Evolutionary conservation across 2,113 vertebrate species (phyloP).

Genomic region (Dicentrarchus labrax): DNA sequence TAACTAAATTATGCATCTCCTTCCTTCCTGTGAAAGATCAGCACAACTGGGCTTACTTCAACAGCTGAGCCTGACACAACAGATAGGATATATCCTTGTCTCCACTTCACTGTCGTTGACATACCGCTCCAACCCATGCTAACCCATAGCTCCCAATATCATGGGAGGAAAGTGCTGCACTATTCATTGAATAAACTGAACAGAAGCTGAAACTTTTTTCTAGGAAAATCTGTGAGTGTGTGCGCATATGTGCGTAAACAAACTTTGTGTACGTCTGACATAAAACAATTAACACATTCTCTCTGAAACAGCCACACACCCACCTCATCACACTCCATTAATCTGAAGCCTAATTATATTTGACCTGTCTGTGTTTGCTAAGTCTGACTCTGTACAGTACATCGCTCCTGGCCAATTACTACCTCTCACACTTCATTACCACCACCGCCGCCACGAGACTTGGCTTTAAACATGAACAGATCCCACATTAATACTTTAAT

Average conservation of each 20-base stretch:
- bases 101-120: not conserved
- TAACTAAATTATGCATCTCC: conserved; percentile 30
- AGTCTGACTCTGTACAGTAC: conserved; percentile 44
- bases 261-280: not conserved
- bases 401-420: conserved; percentile 56
- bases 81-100: not conserved
- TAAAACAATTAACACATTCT: conserved; percentile 36
- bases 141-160: not conserved
- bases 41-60: conserved; percentile 40
- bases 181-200: not conserved
- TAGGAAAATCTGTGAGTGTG: not conserved
- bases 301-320: not conserved
- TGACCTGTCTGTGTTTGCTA: conserved; percentile 62
- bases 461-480: conserved; percentile 52
- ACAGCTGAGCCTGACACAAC: conserved; percentile 2
- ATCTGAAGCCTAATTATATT: conserved; percentile 70
- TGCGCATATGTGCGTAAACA: not conserved
- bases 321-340: conserved; percentile 68
- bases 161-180: not conserved
- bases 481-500: conserved; percentile 50
- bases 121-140: not conserved
- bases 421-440: conserved; percentile 69
- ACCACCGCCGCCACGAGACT: conserved; percentile 5
- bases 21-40: conserved; percentile 37
- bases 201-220: not conserved